These are phyloP conservation scores for Hyperoplus immaculatus DNA, from an alignment of 2,797 vertebrate species.

Conservation along the genomic window DNA sequence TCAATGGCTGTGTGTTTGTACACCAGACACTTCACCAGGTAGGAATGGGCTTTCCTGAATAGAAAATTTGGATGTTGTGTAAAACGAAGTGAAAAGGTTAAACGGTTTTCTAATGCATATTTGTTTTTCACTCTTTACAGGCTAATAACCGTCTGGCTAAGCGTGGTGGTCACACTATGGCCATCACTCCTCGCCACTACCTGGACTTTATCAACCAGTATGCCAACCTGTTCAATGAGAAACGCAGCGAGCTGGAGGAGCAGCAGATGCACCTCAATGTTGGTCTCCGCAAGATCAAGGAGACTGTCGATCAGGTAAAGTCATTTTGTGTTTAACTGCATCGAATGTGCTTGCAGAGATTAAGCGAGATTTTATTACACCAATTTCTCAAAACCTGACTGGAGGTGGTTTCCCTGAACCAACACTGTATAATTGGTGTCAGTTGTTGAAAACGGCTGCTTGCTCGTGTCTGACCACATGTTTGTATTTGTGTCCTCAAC, in stretches of 20 bases:
- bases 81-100: not conserved
- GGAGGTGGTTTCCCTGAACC: not conserved
- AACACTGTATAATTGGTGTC: not conserved
- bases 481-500: not conserved
- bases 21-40: constrained; percentile 99
- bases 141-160: constrained; percentile 97
- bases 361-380: not conserved
- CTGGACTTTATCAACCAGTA: constrained; percentile 99
- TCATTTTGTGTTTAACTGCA: not conserved
- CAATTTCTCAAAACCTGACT: not conserved
- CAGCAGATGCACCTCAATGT: constrained; percentile 99
- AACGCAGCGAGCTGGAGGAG: constrained; percentile 97
- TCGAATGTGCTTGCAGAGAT: not conserved
- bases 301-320: constrained; percentile 96
- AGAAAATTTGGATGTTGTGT: too few relatives aligned
- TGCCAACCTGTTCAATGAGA: constrained; percentile 98
- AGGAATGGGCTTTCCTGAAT: not conserved
- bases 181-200: constrained; percentile 98
- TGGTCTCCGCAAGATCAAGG: constrained; percentile 98
- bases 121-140: constrained; percentile 70
- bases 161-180: constrained; percentile 96
- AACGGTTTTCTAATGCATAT: not conserved
- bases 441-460: not conserved
- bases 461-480: not conserved
- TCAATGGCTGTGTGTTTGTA: constrained; percentile 98